Conservation (phyloP, 2,113 vertebrate species). For the Pheucticus melanocephalus region DNA sequence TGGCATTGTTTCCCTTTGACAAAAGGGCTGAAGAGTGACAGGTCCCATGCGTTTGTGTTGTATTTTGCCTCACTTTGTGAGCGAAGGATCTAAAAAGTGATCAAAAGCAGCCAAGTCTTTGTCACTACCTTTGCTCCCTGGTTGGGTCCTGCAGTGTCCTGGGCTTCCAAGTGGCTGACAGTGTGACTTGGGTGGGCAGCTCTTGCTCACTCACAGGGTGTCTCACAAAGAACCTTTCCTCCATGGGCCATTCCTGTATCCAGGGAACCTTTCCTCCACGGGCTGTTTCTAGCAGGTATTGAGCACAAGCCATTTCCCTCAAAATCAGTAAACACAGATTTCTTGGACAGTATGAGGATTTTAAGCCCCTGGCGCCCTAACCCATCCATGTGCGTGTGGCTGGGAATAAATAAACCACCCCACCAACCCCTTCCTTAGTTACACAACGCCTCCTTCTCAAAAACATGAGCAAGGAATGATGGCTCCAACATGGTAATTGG, state of each 20-base stretch:
- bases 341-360: not conserved
- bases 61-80: not conserved
- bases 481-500: not conserved
- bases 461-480: not conserved
- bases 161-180: not conserved
- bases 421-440: not conserved
- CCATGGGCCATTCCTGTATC: accelerated
- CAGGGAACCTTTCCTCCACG: not conserved
- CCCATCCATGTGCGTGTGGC: no score
- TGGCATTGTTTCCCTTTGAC: constrained; percentile 39
- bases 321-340: not conserved
- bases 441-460: not conserved
- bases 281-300: not conserved
- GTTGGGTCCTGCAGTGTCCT: not conserved
- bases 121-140: not conserved
- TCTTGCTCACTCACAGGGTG: not conserved
- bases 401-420: not conserved
- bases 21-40: constrained; percentile 19
- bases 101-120: not conserved
- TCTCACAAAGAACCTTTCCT: not conserved
- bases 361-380: not conserved
- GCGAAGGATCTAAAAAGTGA: not conserved
- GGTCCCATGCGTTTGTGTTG: not conserved
- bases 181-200: not conserved
- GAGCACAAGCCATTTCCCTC: not conserved